A percentile compares a stretch with the other conserved stretches of the same genome.
Evolutionary conservation across 2,113 vertebrate species (phyloP).

Genomic region (Marcusenius ussheri): DNA sequence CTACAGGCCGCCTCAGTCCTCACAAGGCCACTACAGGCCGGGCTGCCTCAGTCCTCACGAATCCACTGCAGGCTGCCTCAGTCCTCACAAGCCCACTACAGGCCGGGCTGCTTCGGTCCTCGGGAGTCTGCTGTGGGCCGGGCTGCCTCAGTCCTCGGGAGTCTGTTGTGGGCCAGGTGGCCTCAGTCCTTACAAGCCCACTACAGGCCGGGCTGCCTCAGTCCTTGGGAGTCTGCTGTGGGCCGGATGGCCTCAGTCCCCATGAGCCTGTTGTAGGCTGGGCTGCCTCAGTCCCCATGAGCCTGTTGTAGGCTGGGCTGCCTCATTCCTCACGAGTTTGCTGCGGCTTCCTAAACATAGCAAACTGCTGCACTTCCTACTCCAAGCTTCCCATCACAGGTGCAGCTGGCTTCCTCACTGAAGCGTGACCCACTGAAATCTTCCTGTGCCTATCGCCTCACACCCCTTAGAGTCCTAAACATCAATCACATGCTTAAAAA

Average conservation of each 20-base stretch:
- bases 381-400: background rate
- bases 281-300: no score
- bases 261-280: no score
- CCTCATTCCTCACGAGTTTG: background rate
- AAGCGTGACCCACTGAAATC: background rate
- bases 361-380: background rate
- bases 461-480: background rate
- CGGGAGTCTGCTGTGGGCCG: fast-evolving
- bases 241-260: no score
- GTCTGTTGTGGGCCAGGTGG: fast-evolving
- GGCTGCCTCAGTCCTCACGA: no score
- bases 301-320: no score
- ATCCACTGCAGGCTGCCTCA: no score
- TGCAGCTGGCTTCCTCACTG: background rate
- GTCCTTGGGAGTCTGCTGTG: no score
- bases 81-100: no score
- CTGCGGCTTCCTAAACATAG: background rate
- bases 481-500: background rate
- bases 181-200: background rate
- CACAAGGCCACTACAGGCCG: no score
- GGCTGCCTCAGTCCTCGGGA: background rate
- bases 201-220: background rate
- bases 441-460: background rate
- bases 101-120: no score
- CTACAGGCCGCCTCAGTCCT: no score